Evolutionary conservation across 2,888 invertebrate species (phyloP).

Genomic region (Synanthedon andrenaeformis): DNA sequence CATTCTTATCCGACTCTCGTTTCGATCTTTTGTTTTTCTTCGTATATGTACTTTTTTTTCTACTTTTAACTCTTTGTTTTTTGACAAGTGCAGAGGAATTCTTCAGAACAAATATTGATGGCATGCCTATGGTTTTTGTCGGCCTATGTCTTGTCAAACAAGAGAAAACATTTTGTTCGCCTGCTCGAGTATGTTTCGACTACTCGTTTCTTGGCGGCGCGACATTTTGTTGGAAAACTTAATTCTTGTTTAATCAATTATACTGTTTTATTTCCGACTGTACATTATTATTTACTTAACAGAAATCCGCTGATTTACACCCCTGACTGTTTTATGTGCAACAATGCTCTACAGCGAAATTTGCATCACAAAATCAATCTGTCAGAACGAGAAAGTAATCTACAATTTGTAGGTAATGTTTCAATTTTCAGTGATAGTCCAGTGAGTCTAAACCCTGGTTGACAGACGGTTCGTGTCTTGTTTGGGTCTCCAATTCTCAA

Average conservation of each 20-base stretch:
- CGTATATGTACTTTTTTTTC: slow-evolving; percentile 38
- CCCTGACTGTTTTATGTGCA: no score
- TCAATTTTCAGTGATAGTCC: no score
- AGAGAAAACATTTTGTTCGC: neutral
- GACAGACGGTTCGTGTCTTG: no score
- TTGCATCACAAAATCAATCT: no score
- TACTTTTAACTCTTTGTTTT: slow-evolving; percentile 49
- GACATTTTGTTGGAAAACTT: neutral
- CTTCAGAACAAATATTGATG: slow-evolving; percentile 46
- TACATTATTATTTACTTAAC: neutral
- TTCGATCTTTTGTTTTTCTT: slow-evolving; percentile 48
- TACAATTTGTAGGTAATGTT: no score
- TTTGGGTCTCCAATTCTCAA: no score
- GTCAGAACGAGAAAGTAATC: no score
- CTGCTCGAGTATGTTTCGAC: slow-evolving; percentile 13
- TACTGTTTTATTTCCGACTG: neutral
- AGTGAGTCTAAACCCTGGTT: no score
- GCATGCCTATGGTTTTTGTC: slow-evolving; percentile 32
- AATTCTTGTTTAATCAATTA: neutral
- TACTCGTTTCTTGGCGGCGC: slow-evolving; percentile 9
- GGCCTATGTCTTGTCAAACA: slow-evolving; percentile 12
- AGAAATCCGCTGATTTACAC: no score
- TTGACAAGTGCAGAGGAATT: slow-evolving; percentile 55
- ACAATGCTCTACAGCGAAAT: no score
- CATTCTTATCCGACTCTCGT: slow-evolving; percentile 42